Evolutionary conservation across 2,797 vertebrate species (phyloP).

Genomic region (Sebastes reedi): DNA sequence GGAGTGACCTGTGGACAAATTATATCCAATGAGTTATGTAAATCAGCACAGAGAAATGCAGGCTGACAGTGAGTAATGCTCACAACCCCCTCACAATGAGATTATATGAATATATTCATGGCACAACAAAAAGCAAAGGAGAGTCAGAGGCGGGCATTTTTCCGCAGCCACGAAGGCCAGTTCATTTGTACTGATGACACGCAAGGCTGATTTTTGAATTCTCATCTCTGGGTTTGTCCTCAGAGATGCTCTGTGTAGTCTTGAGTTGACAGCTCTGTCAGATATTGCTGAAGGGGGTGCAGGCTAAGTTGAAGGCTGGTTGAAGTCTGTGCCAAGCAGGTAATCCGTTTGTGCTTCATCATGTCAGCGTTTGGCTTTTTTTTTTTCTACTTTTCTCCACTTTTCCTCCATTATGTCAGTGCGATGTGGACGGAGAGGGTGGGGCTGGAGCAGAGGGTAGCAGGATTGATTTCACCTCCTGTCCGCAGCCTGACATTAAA

Average conservation of each 20-base stretch:
- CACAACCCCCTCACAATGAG: conserved; percentile 50
- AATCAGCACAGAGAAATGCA: conserved; percentile 53
- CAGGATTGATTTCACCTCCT: conserved; percentile 41
- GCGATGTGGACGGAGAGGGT: conserved; percentile 14
- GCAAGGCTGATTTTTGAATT: conserved; percentile 61
- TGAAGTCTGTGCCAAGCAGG: conserved; percentile 40
- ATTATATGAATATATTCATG: conserved; percentile 82
- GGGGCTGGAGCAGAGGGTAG: background rate
- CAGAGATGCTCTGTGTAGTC: conserved; percentile 34
- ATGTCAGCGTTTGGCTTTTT: conserved; percentile 32
- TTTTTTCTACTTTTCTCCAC: background rate
- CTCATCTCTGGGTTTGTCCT: conserved; percentile 28
- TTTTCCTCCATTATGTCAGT: conserved; percentile 29
- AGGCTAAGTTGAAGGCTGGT: conserved; percentile 33
- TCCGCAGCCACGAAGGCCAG: conserved; percentile 38
- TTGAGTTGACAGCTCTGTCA: conserved; percentile 43
- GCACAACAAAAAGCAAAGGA: conserved; percentile 43
- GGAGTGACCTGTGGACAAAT: conserved; percentile 63
- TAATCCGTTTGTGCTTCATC: conserved; percentile 64
- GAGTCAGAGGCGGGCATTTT: conserved; percentile 51
- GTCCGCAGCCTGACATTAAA: conserved; percentile 17
- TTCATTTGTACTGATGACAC: conserved; percentile 72
- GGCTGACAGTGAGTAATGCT: conserved; percentile 36
- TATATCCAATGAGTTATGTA: conserved; percentile 63
- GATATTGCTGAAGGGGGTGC: conserved; percentile 41